Base-by-base conservation (phyloP, 2,113 vertebrate species). In the Xyliphius kryptos region DNA sequence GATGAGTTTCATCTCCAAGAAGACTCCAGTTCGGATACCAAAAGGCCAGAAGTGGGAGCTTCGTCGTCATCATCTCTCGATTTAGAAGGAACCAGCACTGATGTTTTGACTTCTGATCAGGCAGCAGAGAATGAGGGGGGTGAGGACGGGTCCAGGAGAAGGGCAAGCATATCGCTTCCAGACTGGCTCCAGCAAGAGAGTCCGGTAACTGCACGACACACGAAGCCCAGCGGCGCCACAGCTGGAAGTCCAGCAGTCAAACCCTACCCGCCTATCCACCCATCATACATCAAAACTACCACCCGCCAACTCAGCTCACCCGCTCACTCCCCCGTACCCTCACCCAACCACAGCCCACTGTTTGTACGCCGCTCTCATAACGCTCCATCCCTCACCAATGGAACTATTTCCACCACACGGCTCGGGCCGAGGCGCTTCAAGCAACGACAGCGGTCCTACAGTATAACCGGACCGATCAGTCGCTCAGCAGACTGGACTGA, bases 261-360 rank as follows among this genome's bases (percentile, higher is more conserved):
- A 69, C 86, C 92, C 1, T 93, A 94, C 61, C 89, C 89, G 12
- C 82, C 86, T 5, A 86, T 92, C 68, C 88, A 88, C 61, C 89
- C 93, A 0, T 93, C 90, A 74, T 97, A 97, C 80, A 90, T 98
- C 74, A 95, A 92, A 83, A 98, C 95, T 68, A 98, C 94, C 66
- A 97, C 93, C 0, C 84, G 95, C 50, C 93, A 97, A 76, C 87
- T 97, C 72, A 96, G 91, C 79, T 95, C 94, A 51, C 90, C 91
- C 2, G 89, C 85, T n/a, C 86, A 86, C 54, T 94, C 92, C 2
- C 91, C 91, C 1, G 82, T 76, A 1, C 76, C 82, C 1, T 97
- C 94, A 3, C 94, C 93, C 0, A 88, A 81, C n/a, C 89, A 91
- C 67, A 97, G 94, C 69, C 94, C 94, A 0, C 77, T 86, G 61